Conservation (phyloP, 2,113 vertebrate species). For the Glareola pratincola region DNA sequence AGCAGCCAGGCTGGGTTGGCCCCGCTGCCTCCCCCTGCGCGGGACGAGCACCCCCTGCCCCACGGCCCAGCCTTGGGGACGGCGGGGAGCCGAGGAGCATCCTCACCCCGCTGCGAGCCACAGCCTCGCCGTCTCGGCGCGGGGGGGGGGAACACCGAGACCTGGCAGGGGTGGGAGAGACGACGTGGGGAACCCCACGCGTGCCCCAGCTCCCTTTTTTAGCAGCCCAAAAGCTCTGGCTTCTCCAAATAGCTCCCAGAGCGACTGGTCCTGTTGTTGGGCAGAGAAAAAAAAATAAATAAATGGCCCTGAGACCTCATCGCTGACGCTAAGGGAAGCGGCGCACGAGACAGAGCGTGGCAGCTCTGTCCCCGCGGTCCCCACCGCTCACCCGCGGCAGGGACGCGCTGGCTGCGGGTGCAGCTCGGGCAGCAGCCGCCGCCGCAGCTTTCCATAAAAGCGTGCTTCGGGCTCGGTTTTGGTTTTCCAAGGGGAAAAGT, state of each 20-base stretch:
- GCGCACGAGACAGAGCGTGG: background rate
- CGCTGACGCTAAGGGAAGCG: background rate
- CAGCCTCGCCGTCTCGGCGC: accelerated
- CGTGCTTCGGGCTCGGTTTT: background rate
- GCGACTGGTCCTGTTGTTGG: background rate
- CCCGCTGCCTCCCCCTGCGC: background rate
- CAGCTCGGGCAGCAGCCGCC: background rate
- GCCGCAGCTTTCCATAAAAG: background rate
- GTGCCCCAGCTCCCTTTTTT: background rate
- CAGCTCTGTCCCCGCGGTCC: background rate
- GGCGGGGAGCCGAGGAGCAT: background rate
- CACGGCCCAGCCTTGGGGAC: accelerated
- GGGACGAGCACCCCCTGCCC: background rate
- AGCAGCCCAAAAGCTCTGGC: background rate
- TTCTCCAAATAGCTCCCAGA: background rate
- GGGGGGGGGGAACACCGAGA: accelerated
- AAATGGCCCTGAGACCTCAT: background rate
- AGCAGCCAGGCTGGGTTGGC: background rate
- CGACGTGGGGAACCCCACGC: accelerated
- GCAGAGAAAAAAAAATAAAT: background rate
- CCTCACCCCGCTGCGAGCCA: background rate
- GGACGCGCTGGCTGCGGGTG: background rate
- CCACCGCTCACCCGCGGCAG: background rate
- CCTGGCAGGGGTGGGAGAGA: background rate
- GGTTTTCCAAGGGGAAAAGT: background rate